A percentile compares a stretch with the other conserved stretches of the same genome.
Conservation (phyloP, 2,113 vertebrate genomes). For the Rhinogobius similis region DNA sequence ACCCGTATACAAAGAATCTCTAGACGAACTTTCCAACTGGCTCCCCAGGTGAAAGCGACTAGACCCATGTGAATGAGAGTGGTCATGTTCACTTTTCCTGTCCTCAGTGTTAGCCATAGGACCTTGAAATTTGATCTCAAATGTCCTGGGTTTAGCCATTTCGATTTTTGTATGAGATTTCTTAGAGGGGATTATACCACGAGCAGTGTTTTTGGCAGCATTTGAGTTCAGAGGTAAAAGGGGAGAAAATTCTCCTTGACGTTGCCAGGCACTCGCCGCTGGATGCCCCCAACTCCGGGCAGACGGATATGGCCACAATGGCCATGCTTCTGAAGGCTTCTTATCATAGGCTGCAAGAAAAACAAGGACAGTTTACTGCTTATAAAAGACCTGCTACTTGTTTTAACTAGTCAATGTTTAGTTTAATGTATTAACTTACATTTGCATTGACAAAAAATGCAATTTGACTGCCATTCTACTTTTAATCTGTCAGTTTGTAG, state of each 20-base stretch:
- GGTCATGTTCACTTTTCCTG: neutral
- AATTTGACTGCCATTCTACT: too few relatives aligned
- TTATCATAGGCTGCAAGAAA: neutral
- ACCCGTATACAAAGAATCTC: neutral
- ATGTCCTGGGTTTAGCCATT: neutral
- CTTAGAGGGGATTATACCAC: neutral
- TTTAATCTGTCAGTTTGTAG: too few relatives aligned
- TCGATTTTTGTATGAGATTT: neutral
- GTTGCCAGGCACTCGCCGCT: neutral
- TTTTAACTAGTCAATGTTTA: too few relatives aligned
- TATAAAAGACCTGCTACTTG: neutral
- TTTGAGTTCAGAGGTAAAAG: neutral
- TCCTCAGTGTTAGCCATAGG: constrained; percentile 4
- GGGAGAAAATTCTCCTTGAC: too few relatives aligned
- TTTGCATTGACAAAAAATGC: too few relatives aligned
- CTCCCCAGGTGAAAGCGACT: neutral
- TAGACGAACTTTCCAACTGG: neutral
- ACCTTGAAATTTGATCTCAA: constrained; percentile 9
- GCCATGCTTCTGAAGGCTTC: neutral
- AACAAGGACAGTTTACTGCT: neutral
- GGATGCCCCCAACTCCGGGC: neutral
- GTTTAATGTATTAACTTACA: too few relatives aligned
- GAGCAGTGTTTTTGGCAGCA: neutral
- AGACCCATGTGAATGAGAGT: constrained; percentile 1
- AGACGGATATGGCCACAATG: neutral